Evolutionary conservation across 2,113 vertebrate genomes (phyloP).

Genomic region (Capreolus pygargus): DNA sequence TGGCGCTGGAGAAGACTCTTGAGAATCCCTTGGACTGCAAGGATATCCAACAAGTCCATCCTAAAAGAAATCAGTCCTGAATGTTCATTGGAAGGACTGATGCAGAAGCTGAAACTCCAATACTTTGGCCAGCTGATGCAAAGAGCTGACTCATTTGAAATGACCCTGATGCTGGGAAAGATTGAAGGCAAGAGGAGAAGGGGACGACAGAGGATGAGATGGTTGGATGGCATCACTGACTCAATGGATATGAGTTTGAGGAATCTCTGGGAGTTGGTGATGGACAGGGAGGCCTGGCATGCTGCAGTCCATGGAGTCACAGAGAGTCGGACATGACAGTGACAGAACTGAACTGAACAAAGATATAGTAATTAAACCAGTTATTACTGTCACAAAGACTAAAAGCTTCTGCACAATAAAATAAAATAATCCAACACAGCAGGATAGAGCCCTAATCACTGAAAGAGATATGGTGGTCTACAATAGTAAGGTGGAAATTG

Average conservation of each 20-base stretch:
- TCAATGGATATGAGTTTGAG: neutral
- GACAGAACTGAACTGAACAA: neutral
- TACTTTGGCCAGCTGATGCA: neutral
- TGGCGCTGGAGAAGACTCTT: neutral
- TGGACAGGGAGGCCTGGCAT: neutral
- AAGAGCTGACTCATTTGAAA: neutral
- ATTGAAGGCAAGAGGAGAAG: neutral
- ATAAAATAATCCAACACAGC: neutral
- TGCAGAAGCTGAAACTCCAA: neutral
- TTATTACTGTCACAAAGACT: neutral
- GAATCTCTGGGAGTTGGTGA: neutral
- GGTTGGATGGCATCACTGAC: neutral
- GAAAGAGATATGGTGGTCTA: neutral
- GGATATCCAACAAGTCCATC: neutral
- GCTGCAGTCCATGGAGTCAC: neutral
- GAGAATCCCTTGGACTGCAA: neutral
- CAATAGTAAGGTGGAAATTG: neutral
- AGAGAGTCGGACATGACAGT: neutral
- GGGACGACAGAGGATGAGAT: neutral
- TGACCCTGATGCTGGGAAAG: neutral
- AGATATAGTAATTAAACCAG: neutral
- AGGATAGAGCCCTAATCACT: neutral
- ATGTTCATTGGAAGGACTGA: neutral
- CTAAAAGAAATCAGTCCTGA: neutral
- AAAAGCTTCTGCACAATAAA: neutral